Conservation (phyloP, 2,113 vertebrate species). For the Phoenicopterus ruber region DNA sequence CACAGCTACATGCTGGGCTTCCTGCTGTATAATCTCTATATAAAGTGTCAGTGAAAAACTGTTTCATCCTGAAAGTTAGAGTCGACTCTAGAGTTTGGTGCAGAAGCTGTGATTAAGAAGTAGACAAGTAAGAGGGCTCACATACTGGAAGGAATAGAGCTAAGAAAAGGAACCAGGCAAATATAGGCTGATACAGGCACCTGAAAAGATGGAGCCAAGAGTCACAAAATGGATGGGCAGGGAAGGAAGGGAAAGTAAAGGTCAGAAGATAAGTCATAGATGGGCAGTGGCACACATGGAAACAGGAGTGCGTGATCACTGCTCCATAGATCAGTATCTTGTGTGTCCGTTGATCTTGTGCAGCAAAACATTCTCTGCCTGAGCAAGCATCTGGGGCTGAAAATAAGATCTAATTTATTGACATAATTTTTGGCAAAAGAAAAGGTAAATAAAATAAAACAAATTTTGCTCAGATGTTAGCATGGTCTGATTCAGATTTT, state of each 20-base stretch:
- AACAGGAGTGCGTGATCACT: accelerated
- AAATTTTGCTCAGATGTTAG: neutral
- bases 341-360: neutral
- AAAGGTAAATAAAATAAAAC: neutral
- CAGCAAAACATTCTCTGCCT: neutral
- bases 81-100: neutral
- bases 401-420: neutral
- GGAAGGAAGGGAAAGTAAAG: neutral
- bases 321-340: neutral
- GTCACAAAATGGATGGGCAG: neutral
- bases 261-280: neutral
- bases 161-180: neutral
- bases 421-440: neutral
- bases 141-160: neutral
- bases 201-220: neutral
- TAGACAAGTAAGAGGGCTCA: neutral
- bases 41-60: neutral
- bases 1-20: neutral
- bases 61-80: neutral
- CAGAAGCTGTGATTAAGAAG: neutral
- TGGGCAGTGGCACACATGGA: accelerated
- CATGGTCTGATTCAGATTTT: neutral
- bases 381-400: neutral
- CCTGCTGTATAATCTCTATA: neutral
- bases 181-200: neutral